A percentile compares a stretch with the other conserved stretches of the same genome.
Conservation (phyloP, 2,888 invertebrate species). For the Gortyna flavago region DNA sequence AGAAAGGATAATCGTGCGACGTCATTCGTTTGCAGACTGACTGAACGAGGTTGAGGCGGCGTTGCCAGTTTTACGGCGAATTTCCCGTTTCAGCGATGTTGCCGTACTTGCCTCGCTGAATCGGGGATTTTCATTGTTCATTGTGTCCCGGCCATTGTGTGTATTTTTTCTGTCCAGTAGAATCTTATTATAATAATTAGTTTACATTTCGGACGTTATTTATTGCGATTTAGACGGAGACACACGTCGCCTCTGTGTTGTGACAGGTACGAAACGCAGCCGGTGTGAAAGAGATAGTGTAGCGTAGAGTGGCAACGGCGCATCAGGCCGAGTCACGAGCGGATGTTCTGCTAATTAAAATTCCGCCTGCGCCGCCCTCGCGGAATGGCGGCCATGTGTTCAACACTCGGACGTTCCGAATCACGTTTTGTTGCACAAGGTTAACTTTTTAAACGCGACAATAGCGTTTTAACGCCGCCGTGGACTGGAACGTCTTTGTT, state of each 20-base stretch:
- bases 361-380: slow-evolving; percentile 90
- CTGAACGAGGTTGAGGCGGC: slow-evolving; percentile 85
- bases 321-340: slow-evolving; percentile 87
- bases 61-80: slow-evolving; percentile 86
- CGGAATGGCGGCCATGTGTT: slow-evolving; percentile 90
- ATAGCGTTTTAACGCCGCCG: slow-evolving; percentile 77
- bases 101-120: slow-evolving; percentile 79
- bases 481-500: slow-evolving; percentile 76
- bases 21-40: slow-evolving; percentile 84
- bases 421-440: slow-evolving; percentile 89
- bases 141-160: slow-evolving; percentile 73
- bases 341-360: slow-evolving; percentile 91
- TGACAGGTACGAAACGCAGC: slow-evolving; percentile 71
- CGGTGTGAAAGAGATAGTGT: slow-evolving; percentile 80
- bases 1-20: slow-evolving; percentile 89
- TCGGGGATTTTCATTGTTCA: slow-evolving; percentile 83
- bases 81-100: slow-evolving; percentile 87
- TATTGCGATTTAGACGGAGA: slow-evolving; percentile 70
- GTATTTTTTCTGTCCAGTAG: slow-evolving; percentile 68
- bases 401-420: slow-evolving; percentile 87
- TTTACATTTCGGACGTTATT: slow-evolving; percentile 73
- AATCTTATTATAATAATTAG: slow-evolving; percentile 76
- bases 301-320: slow-evolving; percentile 86
- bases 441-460: slow-evolving; percentile 83
- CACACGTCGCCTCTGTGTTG: slow-evolving; percentile 65